These are phyloP conservation scores for Graptemys geographica DNA, from an alignment of 2,797 vertebrate genomes.

Conservation along the genomic window DNA sequence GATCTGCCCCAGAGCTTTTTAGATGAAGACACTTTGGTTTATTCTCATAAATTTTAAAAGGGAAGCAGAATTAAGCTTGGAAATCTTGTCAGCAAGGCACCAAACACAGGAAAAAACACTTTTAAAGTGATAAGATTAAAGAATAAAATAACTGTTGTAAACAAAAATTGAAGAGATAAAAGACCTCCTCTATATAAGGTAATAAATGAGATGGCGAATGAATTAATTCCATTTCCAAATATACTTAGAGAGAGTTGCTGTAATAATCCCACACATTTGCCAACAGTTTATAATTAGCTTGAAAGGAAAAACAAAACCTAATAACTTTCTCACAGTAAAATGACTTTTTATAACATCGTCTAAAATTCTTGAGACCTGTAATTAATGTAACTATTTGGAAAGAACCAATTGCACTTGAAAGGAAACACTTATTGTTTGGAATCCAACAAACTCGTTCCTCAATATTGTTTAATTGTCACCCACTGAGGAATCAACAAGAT, in stretches of 20 bases:
- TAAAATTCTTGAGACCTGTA: constrained; percentile 25
- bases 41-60: neutral
- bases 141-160: neutral
- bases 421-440: constrained; percentile 54
- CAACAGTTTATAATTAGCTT: neutral
- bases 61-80: neutral
- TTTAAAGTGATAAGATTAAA: neutral
- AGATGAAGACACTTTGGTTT: neutral
- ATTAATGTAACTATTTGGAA: constrained; percentile 59
- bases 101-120: neutral
- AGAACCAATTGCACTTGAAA: constrained; percentile 58
- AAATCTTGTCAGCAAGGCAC: neutral
- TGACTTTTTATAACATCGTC: neutral
- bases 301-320: neutral
- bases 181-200: neutral
- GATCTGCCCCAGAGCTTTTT: neutral
- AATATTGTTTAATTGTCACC: neutral
- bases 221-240: neutral
- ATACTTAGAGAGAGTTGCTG: neutral
- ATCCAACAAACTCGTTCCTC: constrained; percentile 31
- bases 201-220: neutral
- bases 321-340: constrained; percentile 50
- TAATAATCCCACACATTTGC: neutral
- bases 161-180: neutral
- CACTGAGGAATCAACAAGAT: neutral